These are phyloP conservation scores for Boloria selene DNA, from an alignment of 2,888 invertebrate species.

Conservation along the genomic window DNA sequence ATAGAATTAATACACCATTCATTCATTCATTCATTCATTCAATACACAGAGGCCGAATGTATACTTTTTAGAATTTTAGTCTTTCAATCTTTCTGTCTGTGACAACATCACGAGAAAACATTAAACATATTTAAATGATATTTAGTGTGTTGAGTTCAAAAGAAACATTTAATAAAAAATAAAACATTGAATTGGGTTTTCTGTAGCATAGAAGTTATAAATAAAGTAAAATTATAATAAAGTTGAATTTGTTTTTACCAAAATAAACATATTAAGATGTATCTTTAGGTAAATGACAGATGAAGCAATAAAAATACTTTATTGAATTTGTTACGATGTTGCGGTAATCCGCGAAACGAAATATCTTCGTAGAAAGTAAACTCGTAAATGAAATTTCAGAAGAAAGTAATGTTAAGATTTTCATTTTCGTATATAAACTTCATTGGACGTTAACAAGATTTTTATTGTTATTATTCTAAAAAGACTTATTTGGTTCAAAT, in stretches of 20 bases:
- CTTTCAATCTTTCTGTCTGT: too few species aligned
- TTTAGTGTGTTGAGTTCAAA: too few species aligned
- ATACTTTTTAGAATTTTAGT: too few species aligned
- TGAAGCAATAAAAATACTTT: conserved; percentile 31
- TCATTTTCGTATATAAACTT: conserved; percentile 23
- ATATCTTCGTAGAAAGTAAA: conserved; percentile 20
- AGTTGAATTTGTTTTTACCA: not conserved
- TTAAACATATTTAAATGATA: too few species aligned
- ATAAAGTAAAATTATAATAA: too few species aligned
- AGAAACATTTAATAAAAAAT: too few species aligned
- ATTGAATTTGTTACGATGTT: conserved; percentile 35
- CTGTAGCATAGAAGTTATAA: too few species aligned
- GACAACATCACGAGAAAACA: too few species aligned
- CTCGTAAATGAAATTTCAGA: conserved; percentile 27
- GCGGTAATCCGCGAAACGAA: conserved; percentile 32
- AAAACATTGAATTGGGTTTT: too few species aligned
- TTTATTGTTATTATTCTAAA: conserved; percentile 9
- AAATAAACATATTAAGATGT: not conserved
- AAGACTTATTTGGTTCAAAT: conserved; percentile 5
- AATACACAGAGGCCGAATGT: too few species aligned
- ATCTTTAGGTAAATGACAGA: conserved; percentile 10
- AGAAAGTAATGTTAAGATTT: conserved; percentile 18
- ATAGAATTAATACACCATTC: too few species aligned
- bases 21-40: too few species aligned
- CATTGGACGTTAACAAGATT: conserved; percentile 22